These are phyloP conservation scores for Hypomecis atomaria DNA, from an alignment of 2,888 invertebrate genomes.

Conservation along the genomic window DNA sequence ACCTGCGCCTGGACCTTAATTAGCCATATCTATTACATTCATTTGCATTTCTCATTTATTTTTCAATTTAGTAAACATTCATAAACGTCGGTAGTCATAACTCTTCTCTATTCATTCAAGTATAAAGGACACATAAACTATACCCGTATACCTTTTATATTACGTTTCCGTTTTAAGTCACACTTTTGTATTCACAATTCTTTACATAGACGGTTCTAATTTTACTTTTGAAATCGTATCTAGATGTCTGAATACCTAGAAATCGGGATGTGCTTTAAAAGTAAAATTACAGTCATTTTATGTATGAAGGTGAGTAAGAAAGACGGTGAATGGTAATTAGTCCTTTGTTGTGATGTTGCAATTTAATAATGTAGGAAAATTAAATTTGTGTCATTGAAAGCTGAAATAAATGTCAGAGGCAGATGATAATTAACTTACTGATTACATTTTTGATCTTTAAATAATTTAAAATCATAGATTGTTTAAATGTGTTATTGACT, in stretches of 20 bases:
- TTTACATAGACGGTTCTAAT: background rate
- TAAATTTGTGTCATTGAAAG: too few species aligned
- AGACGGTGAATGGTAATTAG: background rate
- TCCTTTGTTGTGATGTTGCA: background rate
- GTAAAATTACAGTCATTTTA: slow-evolving; percentile 1
- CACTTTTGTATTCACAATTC: background rate
- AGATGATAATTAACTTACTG: too few species aligned
- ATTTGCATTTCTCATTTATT: slow-evolving; percentile 13
- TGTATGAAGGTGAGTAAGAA: background rate
- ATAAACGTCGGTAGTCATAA: too few species aligned
- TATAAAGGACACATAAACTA: background rate
- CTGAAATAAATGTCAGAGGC: too few species aligned
- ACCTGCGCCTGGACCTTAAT: slow-evolving; percentile 56
- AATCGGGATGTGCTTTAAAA: background rate
- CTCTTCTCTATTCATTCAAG: background rate
- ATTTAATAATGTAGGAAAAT: too few species aligned
- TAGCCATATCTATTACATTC: slow-evolving; percentile 64
- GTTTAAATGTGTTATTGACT: too few species aligned
- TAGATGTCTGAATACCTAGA: background rate
- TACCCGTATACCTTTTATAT: background rate
- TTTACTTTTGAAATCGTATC: too few species aligned
- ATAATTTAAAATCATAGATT: too few species aligned
- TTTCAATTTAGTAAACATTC: too few species aligned
- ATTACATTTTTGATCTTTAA: too few species aligned
- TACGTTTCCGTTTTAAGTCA: background rate